These are phyloP conservation scores for Gymnosoma rotundatum DNA, from an alignment of 2,888 invertebrate species.

Conservation along the genomic window DNA sequence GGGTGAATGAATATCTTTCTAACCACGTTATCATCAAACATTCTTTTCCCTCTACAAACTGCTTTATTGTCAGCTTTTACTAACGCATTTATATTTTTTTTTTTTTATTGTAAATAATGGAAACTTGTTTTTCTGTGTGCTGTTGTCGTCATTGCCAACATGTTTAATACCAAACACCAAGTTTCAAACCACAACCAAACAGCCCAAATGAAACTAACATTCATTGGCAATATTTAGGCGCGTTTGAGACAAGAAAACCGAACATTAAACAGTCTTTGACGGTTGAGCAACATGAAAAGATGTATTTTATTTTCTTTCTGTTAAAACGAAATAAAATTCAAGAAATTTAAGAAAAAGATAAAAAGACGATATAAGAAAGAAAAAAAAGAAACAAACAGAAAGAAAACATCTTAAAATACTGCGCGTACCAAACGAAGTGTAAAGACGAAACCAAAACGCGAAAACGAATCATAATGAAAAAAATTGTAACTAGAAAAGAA, in stretches of 20 bases:
- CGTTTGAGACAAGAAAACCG: conserved; percentile 31
- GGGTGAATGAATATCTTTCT: conserved; percentile 63
- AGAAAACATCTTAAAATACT: conserved; percentile 25
- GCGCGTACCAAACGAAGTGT: conserved; percentile 66
- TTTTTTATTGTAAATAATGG: conserved; percentile 52
- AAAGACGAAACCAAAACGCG: conserved; percentile 67
- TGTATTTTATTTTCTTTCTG: conserved; percentile 71
- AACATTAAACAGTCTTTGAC: conserved; percentile 76
- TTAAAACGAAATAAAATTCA: conserved; percentile 67
- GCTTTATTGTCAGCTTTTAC: conserved; percentile 22
- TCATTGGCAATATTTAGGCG: conserved; percentile 50
- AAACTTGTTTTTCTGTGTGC: conserved; percentile 59
- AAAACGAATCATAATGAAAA: conserved; percentile 53
- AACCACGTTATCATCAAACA: conserved; percentile 53
- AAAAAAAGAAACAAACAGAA: conserved; percentile 29
- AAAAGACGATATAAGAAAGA: conserved; percentile 27
- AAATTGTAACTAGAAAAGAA: conserved; percentile 33
- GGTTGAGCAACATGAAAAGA: conserved; percentile 76
- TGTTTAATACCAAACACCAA: conserved; percentile 74
- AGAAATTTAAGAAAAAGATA: conserved; percentile 40
- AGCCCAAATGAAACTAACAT: conserved; percentile 65
- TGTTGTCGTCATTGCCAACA: conserved; percentile 64
- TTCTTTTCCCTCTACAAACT: conserved; percentile 19
- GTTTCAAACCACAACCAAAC: conserved; percentile 74
- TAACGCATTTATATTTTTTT: conserved; percentile 25